phyloP scores from a whole-genome alignment of 2,888 invertebrate species.

The Cordylochernes scorpioides region DNA sequence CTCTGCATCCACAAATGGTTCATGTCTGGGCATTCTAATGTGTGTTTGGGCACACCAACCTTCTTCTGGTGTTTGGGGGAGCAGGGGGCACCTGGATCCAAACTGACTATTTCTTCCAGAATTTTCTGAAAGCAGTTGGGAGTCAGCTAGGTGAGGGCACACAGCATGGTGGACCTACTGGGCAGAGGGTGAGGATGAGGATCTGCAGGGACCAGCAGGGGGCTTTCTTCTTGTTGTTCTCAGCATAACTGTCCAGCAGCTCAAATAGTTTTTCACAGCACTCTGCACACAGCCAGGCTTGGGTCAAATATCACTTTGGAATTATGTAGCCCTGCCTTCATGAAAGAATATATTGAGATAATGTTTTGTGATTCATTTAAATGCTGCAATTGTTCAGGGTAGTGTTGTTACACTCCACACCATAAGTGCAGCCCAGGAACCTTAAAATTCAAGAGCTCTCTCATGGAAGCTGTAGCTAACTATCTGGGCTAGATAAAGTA shows the following conservation, averaged over 20 bases:
- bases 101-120: conserved; percentile 79
- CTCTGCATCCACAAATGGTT: conserved; percentile 13
- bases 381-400: background rate
- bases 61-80: conserved; percentile 62
- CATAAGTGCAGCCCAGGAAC: no score
- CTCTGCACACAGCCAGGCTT: conserved; percentile 36
- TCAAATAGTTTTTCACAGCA: conserved; percentile 78
- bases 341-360: background rate
- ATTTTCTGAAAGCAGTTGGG: conserved; percentile 20
- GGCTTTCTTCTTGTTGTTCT: conserved; percentile 46
- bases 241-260: conserved; percentile 60
- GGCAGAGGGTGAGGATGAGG: conserved; percentile 70
- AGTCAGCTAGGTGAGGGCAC: no score
- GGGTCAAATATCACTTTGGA: no score
- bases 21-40: background rate
- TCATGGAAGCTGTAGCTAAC: no score
- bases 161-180: conserved; percentile 41
- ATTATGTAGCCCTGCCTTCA: conserved; percentile 1
- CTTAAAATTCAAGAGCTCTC: no score
- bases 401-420: background rate
- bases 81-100: conserved; percentile 61
- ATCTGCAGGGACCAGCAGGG: conserved; percentile 89
- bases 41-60: conserved; percentile 18
- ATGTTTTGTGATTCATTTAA: background rate
- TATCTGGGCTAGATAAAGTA: no score